Percentiles rank a stretch among this genome's conserved stretches.
phyloP scores from a whole-genome alignment of 2,113 vertebrate genomes.

The Eupsittula cactorum region DNA sequence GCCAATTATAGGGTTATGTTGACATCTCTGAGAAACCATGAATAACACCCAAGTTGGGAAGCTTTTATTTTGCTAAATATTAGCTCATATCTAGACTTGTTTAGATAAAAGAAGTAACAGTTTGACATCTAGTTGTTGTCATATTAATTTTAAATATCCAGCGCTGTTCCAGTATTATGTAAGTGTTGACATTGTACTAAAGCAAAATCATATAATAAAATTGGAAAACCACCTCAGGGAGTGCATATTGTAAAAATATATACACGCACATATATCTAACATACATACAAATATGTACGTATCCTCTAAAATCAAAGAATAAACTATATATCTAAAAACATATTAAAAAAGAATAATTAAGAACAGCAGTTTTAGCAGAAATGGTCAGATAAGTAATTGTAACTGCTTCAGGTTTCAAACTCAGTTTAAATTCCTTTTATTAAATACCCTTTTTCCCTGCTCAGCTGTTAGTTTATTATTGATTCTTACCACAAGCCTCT shows the following conservation, averaged over 20 bases:
- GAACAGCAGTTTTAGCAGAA: neutral
- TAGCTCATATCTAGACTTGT: neutral
- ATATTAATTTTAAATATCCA: neutral
- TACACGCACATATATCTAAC: neutral
- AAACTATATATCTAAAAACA: neutral
- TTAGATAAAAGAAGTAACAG: neutral
- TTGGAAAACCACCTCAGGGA: neutral
- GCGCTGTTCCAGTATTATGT: neutral
- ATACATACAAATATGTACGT: neutral
- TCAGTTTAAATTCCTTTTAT: neutral
- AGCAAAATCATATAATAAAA: neutral
- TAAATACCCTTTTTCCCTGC: neutral
- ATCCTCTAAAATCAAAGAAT: neutral
- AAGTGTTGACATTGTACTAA: neutral
- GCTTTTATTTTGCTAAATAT: slow-evolving; percentile 1
- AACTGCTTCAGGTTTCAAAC: neutral
- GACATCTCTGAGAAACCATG: neutral
- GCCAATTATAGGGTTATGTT: neutral
- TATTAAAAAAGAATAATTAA: neutral
- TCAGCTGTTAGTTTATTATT: neutral
- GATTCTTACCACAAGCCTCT: neutral
- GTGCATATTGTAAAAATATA: neutral
- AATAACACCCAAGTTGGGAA: neutral
- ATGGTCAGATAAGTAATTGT: neutral
- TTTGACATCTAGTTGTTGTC: neutral